Base-by-base conservation (phyloP, 2,113 vertebrate genomes). In the Setophaga petechia region DNA sequence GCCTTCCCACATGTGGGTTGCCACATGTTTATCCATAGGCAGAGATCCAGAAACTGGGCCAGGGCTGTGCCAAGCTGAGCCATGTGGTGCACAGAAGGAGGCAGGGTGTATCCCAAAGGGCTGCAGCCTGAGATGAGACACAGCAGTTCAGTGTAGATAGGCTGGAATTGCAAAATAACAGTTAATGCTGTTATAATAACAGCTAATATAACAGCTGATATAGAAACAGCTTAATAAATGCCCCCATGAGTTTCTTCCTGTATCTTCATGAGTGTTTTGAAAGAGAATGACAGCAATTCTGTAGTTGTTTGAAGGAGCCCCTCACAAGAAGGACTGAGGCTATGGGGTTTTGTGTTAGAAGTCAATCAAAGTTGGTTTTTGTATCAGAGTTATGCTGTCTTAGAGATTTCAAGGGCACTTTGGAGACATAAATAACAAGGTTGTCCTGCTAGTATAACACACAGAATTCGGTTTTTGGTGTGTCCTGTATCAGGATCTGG, bases 41-140 rank as follows among this genome's bases (percentile, higher is more conserved):
- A 41, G 65, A 41, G 81, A 33, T 28, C 12, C 21, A 14, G 43
- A 52, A 66, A 7, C 20, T 3, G 9, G 35, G 4, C 12, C 23
- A 31, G 69, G 47, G 28, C 10, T 44, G 18, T 62, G 69, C 35
- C 1, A 14, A 23, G 15, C 49, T 15, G 15, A 47, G 24, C 49
- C 4, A 1, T 27, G 61, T 9, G 9, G 13, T 8, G 20, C 35
- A 10, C 13, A 6, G 65, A 10, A 20, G 23, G n/a, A 27, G 41
- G 16, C 54, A 17, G 20, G 15, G 27, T 18, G 66, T 90, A 49
- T n/a, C 44, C 71, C 68, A 19, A 4, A 21, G 20, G 49, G 17
- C 63, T 57, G 37, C 41, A 27, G 30, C 6, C 35, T 0, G 4
- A 54, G 59, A 27, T 0, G 2, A 35, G 39, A 19, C 18, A 35